phyloP scores from a whole-genome alignment of 2,888 invertebrate species.

The Drosophila niveifrons region DNA sequence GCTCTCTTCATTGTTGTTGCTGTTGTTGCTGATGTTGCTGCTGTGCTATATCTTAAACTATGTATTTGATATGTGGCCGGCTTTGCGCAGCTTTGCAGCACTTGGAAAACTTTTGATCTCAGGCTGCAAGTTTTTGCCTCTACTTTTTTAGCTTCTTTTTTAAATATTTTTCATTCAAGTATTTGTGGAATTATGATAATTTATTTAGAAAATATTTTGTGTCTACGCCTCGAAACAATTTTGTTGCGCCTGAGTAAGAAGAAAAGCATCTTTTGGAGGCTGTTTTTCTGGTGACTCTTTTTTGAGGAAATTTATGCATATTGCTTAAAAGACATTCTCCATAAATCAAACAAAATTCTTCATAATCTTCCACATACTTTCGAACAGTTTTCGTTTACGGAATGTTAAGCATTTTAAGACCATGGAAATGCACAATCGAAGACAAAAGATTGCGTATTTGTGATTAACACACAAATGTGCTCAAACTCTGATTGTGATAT shows the following conservation, averaged over 20 bases:
- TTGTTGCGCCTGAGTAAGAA: background rate
- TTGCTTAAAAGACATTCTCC: background rate
- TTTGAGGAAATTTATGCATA: background rate
- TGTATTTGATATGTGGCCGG: conserved; percentile 42
- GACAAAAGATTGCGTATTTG: background rate
- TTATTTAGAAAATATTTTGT: conserved; percentile 59
- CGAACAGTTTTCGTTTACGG: background rate
- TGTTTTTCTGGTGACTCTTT: background rate
- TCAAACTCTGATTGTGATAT: background rate
- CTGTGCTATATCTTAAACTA: conserved; percentile 38
- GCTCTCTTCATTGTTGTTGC: background rate
- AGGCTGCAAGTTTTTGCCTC: conserved; percentile 34
- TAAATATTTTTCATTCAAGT: conserved; percentile 65
- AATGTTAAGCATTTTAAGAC: background rate
- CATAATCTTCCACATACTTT: background rate
- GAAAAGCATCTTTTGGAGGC: background rate
- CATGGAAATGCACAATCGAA: background rate
- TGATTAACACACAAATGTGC: conserved; percentile 1
- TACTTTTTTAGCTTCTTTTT: conserved; percentile 22
- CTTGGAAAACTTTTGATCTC: conserved; percentile 70
- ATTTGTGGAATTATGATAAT: conserved; percentile 73
- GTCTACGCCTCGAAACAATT: conserved; percentile 12
- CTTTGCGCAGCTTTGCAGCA: conserved; percentile 15
- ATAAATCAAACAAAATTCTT: background rate
- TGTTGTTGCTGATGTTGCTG: conserved; percentile 23